Evolutionary conservation across 1,140 invertebrate species (phyloP).

Genomic region (Cheumatopsyche charites): DNA sequence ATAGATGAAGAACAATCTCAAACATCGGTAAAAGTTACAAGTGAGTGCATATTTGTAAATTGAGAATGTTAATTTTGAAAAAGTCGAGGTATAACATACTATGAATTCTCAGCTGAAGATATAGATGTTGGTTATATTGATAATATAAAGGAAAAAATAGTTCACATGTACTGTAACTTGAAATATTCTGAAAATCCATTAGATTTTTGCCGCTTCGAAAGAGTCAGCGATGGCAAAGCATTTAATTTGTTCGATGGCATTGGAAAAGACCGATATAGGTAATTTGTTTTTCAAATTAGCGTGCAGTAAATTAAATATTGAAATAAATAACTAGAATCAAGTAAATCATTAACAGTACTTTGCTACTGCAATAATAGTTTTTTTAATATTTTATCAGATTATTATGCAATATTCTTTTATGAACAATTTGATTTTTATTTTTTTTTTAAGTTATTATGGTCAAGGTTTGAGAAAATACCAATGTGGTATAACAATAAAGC

Average conservation of each 20-base stretch:
- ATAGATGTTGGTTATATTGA: conserved; percentile 54
- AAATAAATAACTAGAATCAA: not conserved
- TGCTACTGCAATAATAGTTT: no score
- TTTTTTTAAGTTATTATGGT: conserved; percentile 55
- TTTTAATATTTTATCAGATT: no score
- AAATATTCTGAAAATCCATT: conserved; percentile 54
- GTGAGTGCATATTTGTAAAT: conserved; percentile 46
- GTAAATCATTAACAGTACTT: no score
- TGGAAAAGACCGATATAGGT: conserved; percentile 57
- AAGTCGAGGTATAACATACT: no score
- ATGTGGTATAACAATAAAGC: conserved; percentile 58
- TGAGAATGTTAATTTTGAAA: not conserved
- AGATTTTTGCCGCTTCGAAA: conserved; percentile 59
- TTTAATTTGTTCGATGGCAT: conserved; percentile 57
- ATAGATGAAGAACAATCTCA: conserved; percentile 51
- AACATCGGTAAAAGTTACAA: conserved; percentile 50
- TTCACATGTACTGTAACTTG: conserved; percentile 58
- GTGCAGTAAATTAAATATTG: no score
- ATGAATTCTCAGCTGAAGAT: conserved; percentile 50
- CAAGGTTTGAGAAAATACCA: conserved; percentile 53
- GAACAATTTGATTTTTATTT: conserved; percentile 23
- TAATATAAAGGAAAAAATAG: conserved; percentile 49
- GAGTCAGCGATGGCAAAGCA: conserved; percentile 52
- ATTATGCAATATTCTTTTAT: no score
- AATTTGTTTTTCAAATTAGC: no score